Evolutionary conservation across 2,888 invertebrate species (phyloP).

Genomic region (Lycocerus yunnanus): DNA sequence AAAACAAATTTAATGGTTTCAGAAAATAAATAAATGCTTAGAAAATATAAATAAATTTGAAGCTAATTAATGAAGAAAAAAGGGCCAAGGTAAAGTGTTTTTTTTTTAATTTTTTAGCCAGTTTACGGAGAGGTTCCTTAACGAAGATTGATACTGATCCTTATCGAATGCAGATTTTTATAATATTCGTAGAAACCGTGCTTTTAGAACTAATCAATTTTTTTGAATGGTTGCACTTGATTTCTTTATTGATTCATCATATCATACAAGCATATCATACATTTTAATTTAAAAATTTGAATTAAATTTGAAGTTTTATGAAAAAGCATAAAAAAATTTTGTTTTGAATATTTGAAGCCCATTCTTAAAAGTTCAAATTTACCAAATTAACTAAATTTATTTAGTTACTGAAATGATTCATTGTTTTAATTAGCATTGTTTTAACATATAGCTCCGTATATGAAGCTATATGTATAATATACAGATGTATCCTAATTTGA

Average conservation of each 20-base stretch:
- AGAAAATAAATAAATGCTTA: slow-evolving; percentile 35
- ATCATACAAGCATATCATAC: not conserved
- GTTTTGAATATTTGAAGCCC: not conserved
- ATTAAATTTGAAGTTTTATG: not conserved
- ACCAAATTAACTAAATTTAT: not conserved
- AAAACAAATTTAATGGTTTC: slow-evolving; percentile 32
- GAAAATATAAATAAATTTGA: slow-evolving; percentile 31
- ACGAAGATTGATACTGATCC: not conserved
- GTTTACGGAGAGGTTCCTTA: not conserved
- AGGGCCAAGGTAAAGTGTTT: not conserved
- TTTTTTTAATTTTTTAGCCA: not conserved
- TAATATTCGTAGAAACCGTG: not conserved
- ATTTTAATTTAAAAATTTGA: not conserved
- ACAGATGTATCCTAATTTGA: too few species aligned
- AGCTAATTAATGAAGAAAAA: not conserved
- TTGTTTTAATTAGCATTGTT: not conserved
- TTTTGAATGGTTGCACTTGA: not conserved
- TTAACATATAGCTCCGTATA: too few species aligned
- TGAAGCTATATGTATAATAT: not conserved
- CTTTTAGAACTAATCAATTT: not conserved
- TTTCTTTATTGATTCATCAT: not conserved
- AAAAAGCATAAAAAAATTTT: not conserved
- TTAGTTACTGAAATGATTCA: not conserved
- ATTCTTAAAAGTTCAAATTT: not conserved
- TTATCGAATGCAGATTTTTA: not conserved